phyloP scores from a whole-genome alignment of 2,797 vertebrate genomes.

The Macrochelys suwanniensis region DNA sequence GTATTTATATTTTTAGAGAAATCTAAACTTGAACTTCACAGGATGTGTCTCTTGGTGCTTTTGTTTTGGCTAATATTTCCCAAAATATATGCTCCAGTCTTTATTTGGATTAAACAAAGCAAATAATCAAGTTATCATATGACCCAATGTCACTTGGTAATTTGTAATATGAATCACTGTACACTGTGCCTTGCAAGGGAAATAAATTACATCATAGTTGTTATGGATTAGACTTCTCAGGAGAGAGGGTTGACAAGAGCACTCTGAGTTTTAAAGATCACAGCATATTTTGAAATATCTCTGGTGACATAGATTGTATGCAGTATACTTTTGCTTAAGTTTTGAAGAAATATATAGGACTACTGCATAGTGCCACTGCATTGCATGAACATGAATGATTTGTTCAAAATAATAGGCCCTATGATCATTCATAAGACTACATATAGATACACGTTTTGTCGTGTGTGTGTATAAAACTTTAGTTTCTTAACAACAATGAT shows the following conservation, averaged over 20 bases:
- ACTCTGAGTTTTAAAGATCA: constrained; percentile 71
- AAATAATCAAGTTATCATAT: constrained; percentile 83
- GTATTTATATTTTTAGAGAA: constrained; percentile 62
- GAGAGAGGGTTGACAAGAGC: constrained; percentile 66
- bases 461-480: background rate
- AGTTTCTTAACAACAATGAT: background rate
- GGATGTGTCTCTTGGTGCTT: constrained; percentile 6
- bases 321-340: constrained; percentile 18
- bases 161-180: background rate
- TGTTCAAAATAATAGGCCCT: background rate
- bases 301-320: constrained; percentile 56
- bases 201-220: constrained; percentile 85
- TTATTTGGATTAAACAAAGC: constrained; percentile 84
- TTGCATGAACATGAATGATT: background rate
- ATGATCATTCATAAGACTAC: background rate
- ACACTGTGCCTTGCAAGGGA: constrained; percentile 82
- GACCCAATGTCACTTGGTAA: constrained; percentile 82
- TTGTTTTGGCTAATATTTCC: constrained; percentile 80
- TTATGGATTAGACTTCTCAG: constrained; percentile 76
- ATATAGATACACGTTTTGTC: background rate
- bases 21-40: constrained; percentile 62
- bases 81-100: constrained; percentile 71
- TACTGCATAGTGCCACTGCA: constrained; percentile 10
- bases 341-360: constrained; percentile 15
- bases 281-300: constrained; percentile 67